Percentiles rank a stretch among this genome's conserved stretches.
Conservation (phyloP, 2,888 invertebrate genomes). For the Drosophila austrosaltans region DNA sequence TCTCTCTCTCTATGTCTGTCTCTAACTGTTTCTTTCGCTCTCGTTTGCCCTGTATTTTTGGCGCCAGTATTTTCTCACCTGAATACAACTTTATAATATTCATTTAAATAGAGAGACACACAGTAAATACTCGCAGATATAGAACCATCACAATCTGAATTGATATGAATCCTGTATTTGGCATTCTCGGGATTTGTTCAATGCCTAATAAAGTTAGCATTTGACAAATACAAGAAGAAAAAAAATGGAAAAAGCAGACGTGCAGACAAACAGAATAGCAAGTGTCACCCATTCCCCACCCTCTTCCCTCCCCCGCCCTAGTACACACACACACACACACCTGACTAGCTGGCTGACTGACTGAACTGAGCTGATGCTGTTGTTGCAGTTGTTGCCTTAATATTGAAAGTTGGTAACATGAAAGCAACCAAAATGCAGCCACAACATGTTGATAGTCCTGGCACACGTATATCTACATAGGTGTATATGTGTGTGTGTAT, state of each 20-base stretch:
- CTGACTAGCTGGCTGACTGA: constrained; percentile 4
- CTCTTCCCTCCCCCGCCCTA: not conserved
- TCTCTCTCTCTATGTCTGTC: constrained; percentile 10
- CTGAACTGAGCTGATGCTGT: constrained; percentile 15
- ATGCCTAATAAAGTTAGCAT: constrained; percentile 76
- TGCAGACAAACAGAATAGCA: constrained; percentile 53
- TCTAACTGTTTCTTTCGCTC: not conserved
- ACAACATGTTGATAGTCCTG: constrained; percentile 23
- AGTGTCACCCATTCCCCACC: constrained; percentile 18
- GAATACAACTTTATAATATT: constrained; percentile 37
- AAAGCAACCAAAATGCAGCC: constrained; percentile 45
- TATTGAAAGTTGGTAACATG: constrained; percentile 56
- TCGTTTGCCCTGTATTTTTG: constrained; percentile 5
- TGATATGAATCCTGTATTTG: constrained; percentile 33
- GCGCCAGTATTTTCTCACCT: constrained; percentile 43
- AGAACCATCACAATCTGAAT: not conserved
- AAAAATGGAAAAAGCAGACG: constrained; percentile 42
- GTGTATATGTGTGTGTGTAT: constrained; percentile 17
- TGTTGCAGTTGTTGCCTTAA: constrained; percentile 38
- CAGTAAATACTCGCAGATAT: constrained; percentile 7
- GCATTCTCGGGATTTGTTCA: constrained; percentile 39
- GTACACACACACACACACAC: constrained; percentile 17
- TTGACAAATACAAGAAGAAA: constrained; percentile 61
- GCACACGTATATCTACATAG: constrained; percentile 43
- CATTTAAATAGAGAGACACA: constrained; percentile 58